A percentile compares a stretch with the other conserved stretches of the same genome.
Evolutionary conservation across 1,140 invertebrate species (phyloP).

Genomic region (Harpegnathos saltator): DNA sequence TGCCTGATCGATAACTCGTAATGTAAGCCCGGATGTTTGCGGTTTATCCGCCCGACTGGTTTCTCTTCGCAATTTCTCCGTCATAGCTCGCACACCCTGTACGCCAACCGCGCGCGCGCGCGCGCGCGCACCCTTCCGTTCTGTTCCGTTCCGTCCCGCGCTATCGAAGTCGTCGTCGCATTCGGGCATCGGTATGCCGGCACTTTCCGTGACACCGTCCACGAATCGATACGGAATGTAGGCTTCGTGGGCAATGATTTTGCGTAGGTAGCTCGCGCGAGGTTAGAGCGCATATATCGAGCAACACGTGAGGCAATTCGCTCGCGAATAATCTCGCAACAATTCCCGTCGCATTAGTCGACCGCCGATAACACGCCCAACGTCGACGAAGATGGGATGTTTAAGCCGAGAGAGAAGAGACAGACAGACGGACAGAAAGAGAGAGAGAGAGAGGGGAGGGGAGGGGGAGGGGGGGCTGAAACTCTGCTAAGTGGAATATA

Average conservation of each 20-base stretch:
- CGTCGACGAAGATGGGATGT: no score
- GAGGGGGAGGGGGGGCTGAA: no score
- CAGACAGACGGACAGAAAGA: no score
- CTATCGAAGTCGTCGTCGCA: slow-evolving; percentile 49
- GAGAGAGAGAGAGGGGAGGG: no score
- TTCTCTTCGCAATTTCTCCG: slow-evolving; percentile 58
- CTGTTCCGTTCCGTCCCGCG: not conserved
- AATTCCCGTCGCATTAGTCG: no score
- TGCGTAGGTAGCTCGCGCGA: slow-evolving; percentile 29
- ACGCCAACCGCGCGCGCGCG: slow-evolving; percentile 8
- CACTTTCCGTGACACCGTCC: slow-evolving; percentile 62
- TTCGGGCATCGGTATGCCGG: slow-evolving; percentile 49
- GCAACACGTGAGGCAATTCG: slow-evolving; percentile 35
- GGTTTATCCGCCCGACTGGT: slow-evolving; percentile 16
- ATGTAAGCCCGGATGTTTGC: not conserved
- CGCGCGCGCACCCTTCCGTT: slow-evolving; percentile 32
- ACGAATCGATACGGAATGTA: slow-evolving; percentile 63
- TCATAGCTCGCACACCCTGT: slow-evolving; percentile 49
- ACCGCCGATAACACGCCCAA: no score
- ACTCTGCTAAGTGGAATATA: no score
- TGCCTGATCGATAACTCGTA: not conserved
- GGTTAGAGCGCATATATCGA: slow-evolving; percentile 10
- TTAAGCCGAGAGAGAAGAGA: no score
- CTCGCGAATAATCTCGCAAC: not conserved
- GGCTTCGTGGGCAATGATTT: slow-evolving; percentile 51